phyloP scores from a whole-genome alignment of 53 echinoderm and acorn worm species.

The Echinarachnius parma region DNA sequence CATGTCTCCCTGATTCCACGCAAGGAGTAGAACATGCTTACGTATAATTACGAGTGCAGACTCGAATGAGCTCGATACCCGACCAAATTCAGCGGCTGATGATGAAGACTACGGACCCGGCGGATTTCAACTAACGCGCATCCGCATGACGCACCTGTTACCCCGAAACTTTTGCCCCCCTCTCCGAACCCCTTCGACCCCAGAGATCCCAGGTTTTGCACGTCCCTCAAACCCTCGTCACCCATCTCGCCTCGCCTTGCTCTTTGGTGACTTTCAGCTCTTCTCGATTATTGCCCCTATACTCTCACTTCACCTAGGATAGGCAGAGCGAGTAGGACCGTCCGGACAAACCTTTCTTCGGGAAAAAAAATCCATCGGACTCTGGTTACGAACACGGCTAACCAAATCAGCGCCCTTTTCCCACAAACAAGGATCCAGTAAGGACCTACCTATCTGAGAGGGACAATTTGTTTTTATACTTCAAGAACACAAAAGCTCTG shows the following conservation, averaged over 20 bases:
- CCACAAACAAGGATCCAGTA: background rate
- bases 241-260: background rate
- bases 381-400: no score
- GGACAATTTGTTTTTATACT: background rate
- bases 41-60: no score
- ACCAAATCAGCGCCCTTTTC: no score
- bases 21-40: no score
- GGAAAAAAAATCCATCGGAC: no score
- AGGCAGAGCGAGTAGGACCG: conserved; percentile 7
- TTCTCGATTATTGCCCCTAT: background rate
- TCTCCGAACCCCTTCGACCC: background rate
- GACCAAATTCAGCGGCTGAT: conserved; percentile 4
- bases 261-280: background rate
- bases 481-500: background rate
- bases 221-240: background rate
- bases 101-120: conserved; percentile 2
- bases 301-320: conserved; percentile 24
- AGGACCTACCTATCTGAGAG: background rate
- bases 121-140: conserved; percentile 22
- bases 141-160: conserved; percentile 37
- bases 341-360: no score
- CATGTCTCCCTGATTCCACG: no score
- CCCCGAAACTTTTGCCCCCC: background rate
- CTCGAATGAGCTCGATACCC: no score
- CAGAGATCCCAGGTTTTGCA: background rate